phyloP scores from a whole-genome alignment of 2,888 invertebrate genomes.

The Rhamphomyia laevipes region DNA sequence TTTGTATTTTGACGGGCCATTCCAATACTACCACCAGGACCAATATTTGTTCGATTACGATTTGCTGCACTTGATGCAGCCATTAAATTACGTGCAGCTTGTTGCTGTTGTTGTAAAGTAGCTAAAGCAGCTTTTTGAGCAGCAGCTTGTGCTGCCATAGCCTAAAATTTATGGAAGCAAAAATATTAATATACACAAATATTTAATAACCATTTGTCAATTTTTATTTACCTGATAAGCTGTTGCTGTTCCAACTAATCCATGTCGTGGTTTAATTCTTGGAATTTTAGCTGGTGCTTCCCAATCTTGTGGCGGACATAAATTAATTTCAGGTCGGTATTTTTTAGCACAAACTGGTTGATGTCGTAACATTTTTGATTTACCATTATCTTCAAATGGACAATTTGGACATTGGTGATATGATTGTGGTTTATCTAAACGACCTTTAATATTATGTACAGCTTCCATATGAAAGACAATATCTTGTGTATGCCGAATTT shows the following conservation, averaged over 20 bases:
- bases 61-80: constrained; percentile 31
- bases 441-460: constrained; percentile 72
- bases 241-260: constrained; percentile 37
- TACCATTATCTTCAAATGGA: constrained; percentile 87
- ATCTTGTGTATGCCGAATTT: constrained; percentile 74
- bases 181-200: background rate
- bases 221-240: constrained; percentile 32
- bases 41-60: constrained; percentile 27
- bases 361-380: constrained; percentile 81
- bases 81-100: constrained; percentile 26
- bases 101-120: constrained; percentile 33
- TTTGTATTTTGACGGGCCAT: background rate
- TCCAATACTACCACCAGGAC: constrained; percentile 19
- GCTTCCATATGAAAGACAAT: constrained; percentile 87
- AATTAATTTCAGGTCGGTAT: constrained; percentile 76
- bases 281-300: constrained; percentile 91
- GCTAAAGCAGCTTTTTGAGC: constrained; percentile 36
- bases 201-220: background rate
- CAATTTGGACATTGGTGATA: constrained; percentile 89
- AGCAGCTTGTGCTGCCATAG: constrained; percentile 38
- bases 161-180: too few relatives aligned
- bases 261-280: constrained; percentile 39
- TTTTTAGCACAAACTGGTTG: constrained; percentile 78
- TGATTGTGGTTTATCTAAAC: constrained; percentile 71
- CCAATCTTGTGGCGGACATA: constrained; percentile 80